These are phyloP conservation scores for Drosophila greeni DNA, from an alignment of 2,888 invertebrate genomes.

Conservation along the genomic window DNA sequence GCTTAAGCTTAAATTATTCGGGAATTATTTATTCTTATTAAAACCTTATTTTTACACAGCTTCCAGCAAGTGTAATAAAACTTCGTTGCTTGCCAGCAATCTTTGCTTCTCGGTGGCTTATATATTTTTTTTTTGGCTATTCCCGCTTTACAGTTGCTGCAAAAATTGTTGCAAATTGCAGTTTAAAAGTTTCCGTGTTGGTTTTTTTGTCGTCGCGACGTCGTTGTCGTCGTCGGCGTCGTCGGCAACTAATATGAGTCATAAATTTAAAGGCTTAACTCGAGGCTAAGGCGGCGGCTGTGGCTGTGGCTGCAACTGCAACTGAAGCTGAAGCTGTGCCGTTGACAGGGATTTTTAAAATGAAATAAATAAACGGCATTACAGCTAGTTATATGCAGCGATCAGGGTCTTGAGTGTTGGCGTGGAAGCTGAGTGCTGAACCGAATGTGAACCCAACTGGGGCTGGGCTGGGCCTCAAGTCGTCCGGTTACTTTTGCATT, in stretches of 20 bases:
- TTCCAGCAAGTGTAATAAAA: slow-evolving; percentile 21
- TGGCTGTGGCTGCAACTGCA: slow-evolving; percentile 6
- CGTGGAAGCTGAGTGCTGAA: slow-evolving; percentile 48
- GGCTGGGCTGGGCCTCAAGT: slow-evolving; percentile 64
- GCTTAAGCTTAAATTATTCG: too few species aligned
- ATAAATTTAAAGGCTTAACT: slow-evolving; percentile 67
- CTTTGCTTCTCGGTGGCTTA: slow-evolving; percentile 15
- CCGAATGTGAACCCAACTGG: slow-evolving; percentile 39
- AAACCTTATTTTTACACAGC: too few species aligned
- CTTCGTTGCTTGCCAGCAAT: slow-evolving; percentile 9
- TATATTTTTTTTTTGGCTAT: slow-evolving; percentile 43
- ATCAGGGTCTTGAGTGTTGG: slow-evolving; percentile 63
- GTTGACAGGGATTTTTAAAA: slow-evolving; percentile 56
- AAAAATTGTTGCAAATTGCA: slow-evolving; percentile 71
- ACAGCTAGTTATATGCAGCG: slow-evolving; percentile 65
- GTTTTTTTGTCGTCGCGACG: slow-evolving; percentile 29
- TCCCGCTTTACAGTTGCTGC: slow-evolving; percentile 50
- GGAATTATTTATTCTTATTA: too few species aligned
- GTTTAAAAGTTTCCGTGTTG: slow-evolving; percentile 71
- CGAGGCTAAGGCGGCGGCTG: slow-evolving; percentile 22
- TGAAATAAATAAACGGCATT: slow-evolving; percentile 67
- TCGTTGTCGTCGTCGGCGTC: slow-evolving; percentile 23
- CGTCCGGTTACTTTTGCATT: slow-evolving; percentile 69
- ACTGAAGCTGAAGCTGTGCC: slow-evolving; percentile 29
- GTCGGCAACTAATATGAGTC: slow-evolving; percentile 62